phyloP scores from a whole-genome alignment of 2,797 vertebrate genomes.

The Spatula versicolor region DNA sequence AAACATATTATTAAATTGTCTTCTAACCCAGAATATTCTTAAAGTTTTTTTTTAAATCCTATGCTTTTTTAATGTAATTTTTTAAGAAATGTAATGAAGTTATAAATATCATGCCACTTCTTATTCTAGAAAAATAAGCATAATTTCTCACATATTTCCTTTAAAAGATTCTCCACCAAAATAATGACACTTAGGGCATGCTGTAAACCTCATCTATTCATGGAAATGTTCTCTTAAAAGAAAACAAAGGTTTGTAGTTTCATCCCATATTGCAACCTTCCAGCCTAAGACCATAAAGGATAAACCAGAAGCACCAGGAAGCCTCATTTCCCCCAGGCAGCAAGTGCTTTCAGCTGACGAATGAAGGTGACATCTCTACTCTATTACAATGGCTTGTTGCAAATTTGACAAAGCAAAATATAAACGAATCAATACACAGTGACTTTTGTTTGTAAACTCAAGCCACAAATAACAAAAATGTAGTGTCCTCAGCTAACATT shows the following conservation, averaged over 20 bases:
- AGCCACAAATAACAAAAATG: neutral
- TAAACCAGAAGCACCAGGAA: neutral
- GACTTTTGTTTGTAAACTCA: neutral
- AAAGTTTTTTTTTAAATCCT: slow-evolving; percentile 5
- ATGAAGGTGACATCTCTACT: neutral
- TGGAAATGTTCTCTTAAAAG: neutral
- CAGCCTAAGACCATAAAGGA: neutral
- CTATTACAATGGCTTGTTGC: neutral
- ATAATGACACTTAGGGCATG: neutral
- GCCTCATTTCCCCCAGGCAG: neutral
- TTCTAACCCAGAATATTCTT: slow-evolving; percentile 38
- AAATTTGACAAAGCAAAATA: neutral
- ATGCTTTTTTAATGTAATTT: neutral
- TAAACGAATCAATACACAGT: neutral
- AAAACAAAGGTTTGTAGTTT: neutral
- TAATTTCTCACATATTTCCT: neutral
- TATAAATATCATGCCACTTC: neutral
- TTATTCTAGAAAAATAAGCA: slow-evolving; percentile 1
- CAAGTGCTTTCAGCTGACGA: neutral
- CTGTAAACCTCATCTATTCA: neutral
- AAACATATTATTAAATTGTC: neutral
- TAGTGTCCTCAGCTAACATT: neutral
- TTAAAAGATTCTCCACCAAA: neutral
- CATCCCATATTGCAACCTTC: neutral
- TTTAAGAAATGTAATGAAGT: slow-evolving; percentile 50